Evolutionary conservation across 2,113 vertebrate genomes (phyloP).

Genomic region (Pangasianodon gigas): DNA sequence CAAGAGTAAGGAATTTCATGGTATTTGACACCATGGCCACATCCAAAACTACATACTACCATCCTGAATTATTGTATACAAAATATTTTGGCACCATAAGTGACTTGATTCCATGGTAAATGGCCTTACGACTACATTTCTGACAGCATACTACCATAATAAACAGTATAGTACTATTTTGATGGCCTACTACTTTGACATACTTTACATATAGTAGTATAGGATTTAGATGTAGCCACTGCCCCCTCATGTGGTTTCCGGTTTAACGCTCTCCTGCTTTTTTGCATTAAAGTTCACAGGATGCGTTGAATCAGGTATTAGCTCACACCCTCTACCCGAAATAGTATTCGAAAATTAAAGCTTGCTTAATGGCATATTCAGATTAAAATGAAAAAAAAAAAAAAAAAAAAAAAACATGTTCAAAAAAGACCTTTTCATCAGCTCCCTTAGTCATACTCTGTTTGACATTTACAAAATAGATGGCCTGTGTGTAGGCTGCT

Average conservation of each 20-base stretch:
- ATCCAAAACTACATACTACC: neutral
- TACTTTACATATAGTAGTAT: neutral
- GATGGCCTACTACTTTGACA: neutral
- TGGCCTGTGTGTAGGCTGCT: neutral
- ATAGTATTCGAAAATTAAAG: neutral
- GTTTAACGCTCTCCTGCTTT: slow-evolving; percentile 41
- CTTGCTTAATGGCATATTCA: neutral
- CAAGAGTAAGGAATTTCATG: neutral
- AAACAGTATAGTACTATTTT: neutral
- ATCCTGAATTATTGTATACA: neutral
- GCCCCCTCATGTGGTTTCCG: neutral
- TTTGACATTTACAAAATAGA: slow-evolving; percentile 13
- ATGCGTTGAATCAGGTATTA: slow-evolving; percentile 22
- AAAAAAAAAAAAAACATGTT: neutral
- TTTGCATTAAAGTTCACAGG: slow-evolving; percentile 36
- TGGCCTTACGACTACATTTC: neutral
- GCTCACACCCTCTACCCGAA: slow-evolving; percentile 14
- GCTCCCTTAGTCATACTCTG: slow-evolving; percentile 7
- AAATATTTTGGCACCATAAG: neutral
- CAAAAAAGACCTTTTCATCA: neutral
- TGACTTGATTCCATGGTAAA: neutral
- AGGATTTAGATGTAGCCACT: neutral
- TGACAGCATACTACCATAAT: neutral
- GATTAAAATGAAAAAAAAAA: neutral
- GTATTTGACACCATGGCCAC: neutral